phyloP scores from a whole-genome alignment of 2,113 vertebrate genomes.

The Saguinus imperator region DNA sequence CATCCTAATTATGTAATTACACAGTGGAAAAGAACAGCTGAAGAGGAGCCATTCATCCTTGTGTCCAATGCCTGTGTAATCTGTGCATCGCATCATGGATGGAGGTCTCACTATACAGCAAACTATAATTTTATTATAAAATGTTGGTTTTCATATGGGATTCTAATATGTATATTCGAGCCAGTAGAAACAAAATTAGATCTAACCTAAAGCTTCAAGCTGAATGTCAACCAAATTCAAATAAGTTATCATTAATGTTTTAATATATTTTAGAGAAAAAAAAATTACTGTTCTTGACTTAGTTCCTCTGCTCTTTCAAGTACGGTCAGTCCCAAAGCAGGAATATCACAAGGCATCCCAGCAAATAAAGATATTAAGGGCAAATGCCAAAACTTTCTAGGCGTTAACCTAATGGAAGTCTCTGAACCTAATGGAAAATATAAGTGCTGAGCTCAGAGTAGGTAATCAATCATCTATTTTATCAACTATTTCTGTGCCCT shows the following conservation, averaged over 20 bases:
- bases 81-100: slow-evolving; percentile 38
- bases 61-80: slow-evolving; percentile 44
- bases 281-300: not conserved
- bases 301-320: not conserved
- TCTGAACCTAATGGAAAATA: slow-evolving; percentile 10
- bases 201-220: slow-evolving; percentile 52
- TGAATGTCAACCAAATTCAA: slow-evolving; percentile 42
- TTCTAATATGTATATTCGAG: slow-evolving; percentile 41
- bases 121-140: slow-evolving; percentile 45
- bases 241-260: slow-evolving; percentile 47
- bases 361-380: not conserved
- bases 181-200: slow-evolving; percentile 46
- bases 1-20: slow-evolving; percentile 79
- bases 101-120: not conserved
- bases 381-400: not conserved
- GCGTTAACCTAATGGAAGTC: not conserved
- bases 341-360: not conserved
- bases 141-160: slow-evolving; percentile 44
- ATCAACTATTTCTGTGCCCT: slow-evolving; percentile 48
- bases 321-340: not conserved
- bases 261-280: not conserved
- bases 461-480: slow-evolving; percentile 35
- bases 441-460: not conserved
- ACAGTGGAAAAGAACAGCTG: slow-evolving; percentile 78
- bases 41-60: slow-evolving; percentile 57